Conservation (phyloP, 2,888 invertebrate genomes). For the Heliothis peltigera region DNA sequence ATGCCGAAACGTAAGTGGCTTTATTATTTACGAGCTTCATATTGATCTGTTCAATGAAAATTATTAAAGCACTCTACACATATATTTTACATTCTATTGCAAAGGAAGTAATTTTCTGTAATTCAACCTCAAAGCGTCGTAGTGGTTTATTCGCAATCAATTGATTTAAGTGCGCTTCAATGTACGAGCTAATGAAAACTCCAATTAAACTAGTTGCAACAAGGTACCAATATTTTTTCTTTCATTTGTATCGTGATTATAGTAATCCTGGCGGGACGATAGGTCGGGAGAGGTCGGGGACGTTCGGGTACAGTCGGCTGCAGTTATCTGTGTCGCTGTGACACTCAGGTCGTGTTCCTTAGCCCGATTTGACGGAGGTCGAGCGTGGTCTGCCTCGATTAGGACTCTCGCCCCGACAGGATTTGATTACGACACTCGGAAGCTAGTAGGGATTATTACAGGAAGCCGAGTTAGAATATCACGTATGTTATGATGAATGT, state of each 20-base stretch:
- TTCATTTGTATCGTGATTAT: constrained; percentile 18
- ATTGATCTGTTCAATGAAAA: constrained; percentile 50
- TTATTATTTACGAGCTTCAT: constrained; percentile 54
- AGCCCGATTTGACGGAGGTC: constrained; percentile 84
- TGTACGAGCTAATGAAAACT: constrained; percentile 71
- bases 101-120: constrained; percentile 47
- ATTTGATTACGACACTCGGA: constrained; percentile 80
- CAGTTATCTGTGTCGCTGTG: constrained; percentile 75
- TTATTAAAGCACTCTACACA: constrained; percentile 34
- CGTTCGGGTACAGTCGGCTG: constrained; percentile 47
- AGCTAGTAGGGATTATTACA: constrained; percentile 70
- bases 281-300: constrained; percentile 30
- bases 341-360: constrained; percentile 79
- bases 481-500: constrained; percentile 61
- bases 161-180: constrained; percentile 76
- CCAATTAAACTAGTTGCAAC: constrained; percentile 61
- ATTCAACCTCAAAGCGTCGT: constrained; percentile 71
- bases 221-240: constrained; percentile 28
- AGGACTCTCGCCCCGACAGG: constrained; percentile 75
- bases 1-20: constrained; percentile 58
- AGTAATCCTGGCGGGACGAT: constrained; percentile 19
- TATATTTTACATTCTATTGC: constrained; percentile 34
- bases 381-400: constrained; percentile 83
- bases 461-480: constrained; percentile 57
- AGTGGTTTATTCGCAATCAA: constrained; percentile 78